Conservation (phyloP, 1,140 invertebrate genomes). For the Hyphantria cunea region DNA sequence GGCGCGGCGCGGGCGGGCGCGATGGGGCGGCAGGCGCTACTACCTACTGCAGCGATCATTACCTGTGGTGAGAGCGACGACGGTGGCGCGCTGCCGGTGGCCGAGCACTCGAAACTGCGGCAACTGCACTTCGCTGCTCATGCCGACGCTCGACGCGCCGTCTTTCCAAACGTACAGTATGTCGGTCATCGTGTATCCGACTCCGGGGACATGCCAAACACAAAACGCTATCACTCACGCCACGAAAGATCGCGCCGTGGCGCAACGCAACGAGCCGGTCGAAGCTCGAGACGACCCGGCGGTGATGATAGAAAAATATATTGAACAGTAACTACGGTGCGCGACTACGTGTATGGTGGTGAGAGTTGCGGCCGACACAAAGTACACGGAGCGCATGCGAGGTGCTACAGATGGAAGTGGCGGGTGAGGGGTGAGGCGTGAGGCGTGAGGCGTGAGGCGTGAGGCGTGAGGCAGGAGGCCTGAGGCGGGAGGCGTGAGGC, state of each 20-base stretch:
- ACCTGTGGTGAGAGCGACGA: slow-evolving; percentile 96
- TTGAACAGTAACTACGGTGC: slow-evolving; percentile 29
- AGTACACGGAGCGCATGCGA: slow-evolving; percentile 9
- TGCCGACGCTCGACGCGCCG: slow-evolving; percentile 93
- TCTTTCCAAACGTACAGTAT: slow-evolving; percentile 98
- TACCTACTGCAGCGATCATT: no score
- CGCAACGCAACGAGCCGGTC: slow-evolving; percentile 72
- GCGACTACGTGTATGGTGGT: slow-evolving; percentile 10
- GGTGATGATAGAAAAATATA: slow-evolving; percentile 74
- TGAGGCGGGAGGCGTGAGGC: slow-evolving; percentile 26
- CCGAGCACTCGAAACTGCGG: slow-evolving; percentile 97
- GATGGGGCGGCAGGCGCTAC: slow-evolving; percentile 3
- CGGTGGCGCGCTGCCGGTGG: slow-evolving; percentile 94
- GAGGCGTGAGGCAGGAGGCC: slow-evolving; percentile 37
- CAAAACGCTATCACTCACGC: slow-evolving; percentile 83
- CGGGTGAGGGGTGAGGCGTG: background rate
- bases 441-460: slow-evolving; percentile 31
- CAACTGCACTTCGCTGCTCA: slow-evolving; percentile 95
- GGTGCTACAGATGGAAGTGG: slow-evolving; percentile 9
- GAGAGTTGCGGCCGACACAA: slow-evolving; percentile 17
- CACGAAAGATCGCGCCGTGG: slow-evolving; percentile 59
- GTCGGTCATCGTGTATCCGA: slow-evolving; percentile 98
- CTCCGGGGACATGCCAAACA: slow-evolving; percentile 85
- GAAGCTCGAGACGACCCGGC: slow-evolving; percentile 47
- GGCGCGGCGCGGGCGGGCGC: slow-evolving; percentile 46